Conservation (phyloP, 2,888 invertebrate genomes). For the Cyclophora albipunctata region DNA sequence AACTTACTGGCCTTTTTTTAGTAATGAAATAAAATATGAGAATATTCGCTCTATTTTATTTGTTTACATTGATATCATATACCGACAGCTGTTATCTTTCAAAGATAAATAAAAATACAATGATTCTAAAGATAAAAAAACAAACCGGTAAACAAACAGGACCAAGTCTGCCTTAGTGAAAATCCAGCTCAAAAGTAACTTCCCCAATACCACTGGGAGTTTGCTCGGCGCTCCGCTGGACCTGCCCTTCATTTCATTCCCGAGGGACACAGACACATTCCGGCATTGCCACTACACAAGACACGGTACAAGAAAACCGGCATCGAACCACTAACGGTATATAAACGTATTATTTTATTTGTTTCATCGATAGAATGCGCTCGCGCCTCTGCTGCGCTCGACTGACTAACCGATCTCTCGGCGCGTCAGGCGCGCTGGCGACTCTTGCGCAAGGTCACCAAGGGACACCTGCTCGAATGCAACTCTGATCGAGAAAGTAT, state of each 20-base stretch:
- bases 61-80: too few relatives aligned
- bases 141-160: slow-evolving; percentile 78
- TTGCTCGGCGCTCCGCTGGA: slow-evolving; percentile 37
- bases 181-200: slow-evolving; percentile 77
- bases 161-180: slow-evolving; percentile 77
- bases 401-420: slow-evolving; percentile 24
- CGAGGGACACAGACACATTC: slow-evolving; percentile 17
- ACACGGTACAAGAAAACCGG: slow-evolving; percentile 20
- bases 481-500: slow-evolving; percentile 45
- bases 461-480: slow-evolving; percentile 38
- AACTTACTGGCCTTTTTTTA: too few relatives aligned
- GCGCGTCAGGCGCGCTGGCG: slow-evolving; percentile 15
- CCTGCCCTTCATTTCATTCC: slow-evolving; percentile 62
- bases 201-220: slow-evolving; percentile 66
- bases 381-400: slow-evolving; percentile 27
- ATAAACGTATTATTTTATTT: slow-evolving; percentile 5
- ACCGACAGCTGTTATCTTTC: background rate
- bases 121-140: slow-evolving; percentile 22
- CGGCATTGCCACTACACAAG: slow-evolving; percentile 27
- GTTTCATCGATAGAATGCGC: slow-evolving; percentile 21
- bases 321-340: background rate
- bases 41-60: too few relatives aligned
- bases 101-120: slow-evolving; percentile 9
- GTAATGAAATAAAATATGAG: too few relatives aligned
- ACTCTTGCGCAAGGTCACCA: slow-evolving; percentile 50